Evolutionary conservation across 2,113 vertebrate species (phyloP), one percentile per base, ranked within the genome.

Genomic region (Solenodon paradoxus): DNA sequence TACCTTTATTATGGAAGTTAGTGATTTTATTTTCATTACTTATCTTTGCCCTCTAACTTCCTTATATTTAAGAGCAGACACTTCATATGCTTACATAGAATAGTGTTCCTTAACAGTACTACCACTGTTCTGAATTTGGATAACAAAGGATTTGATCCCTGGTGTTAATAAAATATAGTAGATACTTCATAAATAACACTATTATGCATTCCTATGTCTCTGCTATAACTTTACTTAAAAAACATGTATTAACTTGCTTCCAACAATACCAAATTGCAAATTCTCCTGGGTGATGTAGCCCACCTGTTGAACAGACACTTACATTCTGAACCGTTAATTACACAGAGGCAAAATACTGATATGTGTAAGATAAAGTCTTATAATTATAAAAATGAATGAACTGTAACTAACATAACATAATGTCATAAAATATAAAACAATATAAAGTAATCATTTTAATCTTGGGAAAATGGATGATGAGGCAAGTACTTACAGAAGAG

Each of bases 271-370:
- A 83, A 69, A 71, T 45, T 83, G 24, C 35, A 78, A 59, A 78
- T 51, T 78, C 15, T 32, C 17, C 17, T 64, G 45, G 24, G 10
- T 72, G 30, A 45, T 30, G 8, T 12, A 51, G 12, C 2, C 42
- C 42, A 83, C 15, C 7, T 77, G 7, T 53, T 42, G 20, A 53
- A 15, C 1, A 88, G 45, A 71, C n/a, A 35, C 8, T 59, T 59
- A 88, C 24, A 79, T 88, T 92, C 28, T 77, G 38, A 92, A 95
- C 53, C 30, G 30, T 28, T 84, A 90, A 53, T 63, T 51, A 79
- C 7, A 64, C 9, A 19, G 30, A 66, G 24, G n/a, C 68, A 68
- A 42, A 83, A 57, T 26, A 55, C 30, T n/a, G n/a, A 66, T n/a
- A 12, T 32, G 17, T n/a, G 30, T 45, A 89, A 89, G 57, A 47